Evolutionary conservation across 2,113 vertebrate species (phyloP).

Genomic region (Hippocampus zosterae): DNA sequence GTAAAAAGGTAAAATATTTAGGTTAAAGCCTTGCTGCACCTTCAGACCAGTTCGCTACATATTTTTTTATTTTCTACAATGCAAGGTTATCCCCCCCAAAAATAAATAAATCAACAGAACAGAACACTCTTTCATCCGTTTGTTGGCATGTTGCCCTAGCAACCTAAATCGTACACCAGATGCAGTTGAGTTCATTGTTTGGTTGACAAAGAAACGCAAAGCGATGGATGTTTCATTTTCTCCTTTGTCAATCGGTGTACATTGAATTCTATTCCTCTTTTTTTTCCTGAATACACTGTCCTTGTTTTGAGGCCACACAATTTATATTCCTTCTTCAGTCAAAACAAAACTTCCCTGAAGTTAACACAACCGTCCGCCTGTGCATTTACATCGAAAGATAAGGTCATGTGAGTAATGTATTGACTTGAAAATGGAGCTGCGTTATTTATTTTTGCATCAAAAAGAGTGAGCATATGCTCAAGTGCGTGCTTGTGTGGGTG

Average conservation of each 20-base stretch:
- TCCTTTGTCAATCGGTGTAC: neutral
- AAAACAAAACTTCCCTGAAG: neutral
- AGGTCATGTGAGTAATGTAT: constrained; percentile 33
- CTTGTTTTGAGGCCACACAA: neutral
- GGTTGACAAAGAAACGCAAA: neutral
- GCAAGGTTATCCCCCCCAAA: too few species aligned
- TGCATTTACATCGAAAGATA: neutral
- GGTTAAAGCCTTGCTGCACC: too few species aligned
- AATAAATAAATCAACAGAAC: too few species aligned
- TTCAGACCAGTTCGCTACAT: too few species aligned
- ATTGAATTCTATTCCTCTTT: neutral
- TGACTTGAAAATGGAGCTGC: constrained; percentile 24
- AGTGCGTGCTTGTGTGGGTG: constrained; percentile 1
- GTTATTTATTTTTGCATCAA: constrained; percentile 6
- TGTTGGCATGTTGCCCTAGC: too few species aligned
- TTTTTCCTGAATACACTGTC: neutral
- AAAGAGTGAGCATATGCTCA: constrained; percentile 7
- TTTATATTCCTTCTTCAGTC: neutral
- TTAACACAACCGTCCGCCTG: neutral
- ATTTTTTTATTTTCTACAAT: too few species aligned
- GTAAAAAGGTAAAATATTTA: too few species aligned
- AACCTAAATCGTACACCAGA: too few species aligned
- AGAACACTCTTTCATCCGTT: too few species aligned
- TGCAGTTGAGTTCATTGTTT: neutral
- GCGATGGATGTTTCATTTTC: neutral